Conservation (phyloP, 2,113 vertebrate genomes). For the Nothoprocta perdicaria region DNA sequence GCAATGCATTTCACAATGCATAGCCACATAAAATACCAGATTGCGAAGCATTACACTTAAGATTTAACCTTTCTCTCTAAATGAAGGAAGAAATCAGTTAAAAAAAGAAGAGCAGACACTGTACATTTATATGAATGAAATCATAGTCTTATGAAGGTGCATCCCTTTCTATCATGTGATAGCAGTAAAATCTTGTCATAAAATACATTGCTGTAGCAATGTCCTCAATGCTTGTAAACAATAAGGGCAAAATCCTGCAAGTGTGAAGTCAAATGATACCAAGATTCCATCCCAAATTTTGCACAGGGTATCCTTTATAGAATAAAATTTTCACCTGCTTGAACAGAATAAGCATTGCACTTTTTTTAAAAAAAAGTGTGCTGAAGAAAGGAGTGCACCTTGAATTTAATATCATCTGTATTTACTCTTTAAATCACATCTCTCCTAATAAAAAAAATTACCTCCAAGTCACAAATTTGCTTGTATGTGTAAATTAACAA, state of each 20-base stretch:
- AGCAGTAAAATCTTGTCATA: not conserved
- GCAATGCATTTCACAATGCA: constrained; percentile 28
- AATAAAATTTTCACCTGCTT: not conserved
- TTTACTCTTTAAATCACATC: constrained; percentile 5
- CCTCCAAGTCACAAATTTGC: not conserved
- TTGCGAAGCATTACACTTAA: constrained; percentile 37
- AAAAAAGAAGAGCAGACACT: not conserved
- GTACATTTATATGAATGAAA: not conserved
- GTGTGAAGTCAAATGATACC: not conserved
- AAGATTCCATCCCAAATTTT: not conserved
- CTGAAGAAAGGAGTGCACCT: constrained; percentile 60
- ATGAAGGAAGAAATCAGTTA: constrained; percentile 8
- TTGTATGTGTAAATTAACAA: constrained; percentile 29
- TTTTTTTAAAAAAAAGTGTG: not conserved
- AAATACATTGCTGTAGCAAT: not conserved
- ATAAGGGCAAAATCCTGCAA: not conserved
- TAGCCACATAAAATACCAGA: constrained; percentile 44
- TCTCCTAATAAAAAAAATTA: not conserved
- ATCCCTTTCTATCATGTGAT: constrained; percentile 47
- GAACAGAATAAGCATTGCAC: not conserved
- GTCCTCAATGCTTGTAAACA: not conserved
- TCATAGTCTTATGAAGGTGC: constrained; percentile 37
- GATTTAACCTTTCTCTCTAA: constrained; percentile 38
- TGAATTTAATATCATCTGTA: not conserved
- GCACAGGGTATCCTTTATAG: not conserved